Evolutionary conservation across 2,888 invertebrate species (phyloP), one percentile per base, ranked within the genome.

Genomic region (Drosophila lutescens): DNA sequence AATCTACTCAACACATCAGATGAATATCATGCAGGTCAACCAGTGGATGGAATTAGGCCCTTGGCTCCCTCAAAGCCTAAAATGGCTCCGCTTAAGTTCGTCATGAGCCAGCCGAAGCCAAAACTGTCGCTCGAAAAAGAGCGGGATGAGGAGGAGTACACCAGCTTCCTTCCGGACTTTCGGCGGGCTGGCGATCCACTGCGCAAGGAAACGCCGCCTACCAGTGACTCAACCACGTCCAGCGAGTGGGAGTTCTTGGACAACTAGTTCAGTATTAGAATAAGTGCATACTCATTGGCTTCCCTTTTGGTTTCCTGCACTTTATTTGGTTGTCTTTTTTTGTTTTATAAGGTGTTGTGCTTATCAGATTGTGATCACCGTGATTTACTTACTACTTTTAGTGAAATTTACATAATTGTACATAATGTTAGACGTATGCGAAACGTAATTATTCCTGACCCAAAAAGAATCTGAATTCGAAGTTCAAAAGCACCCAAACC

Each of bases 231-330:
- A 4, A 87, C 85, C 46, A 90, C 84, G 20, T 91, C 91, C 26
- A 90, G 89, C 73, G 92, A 92, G 75, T 92, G 92, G 92, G 92
- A 92, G 72, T 90, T 92, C 73, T 74, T 92, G 67, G 90, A 92
- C 73, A 91, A 91, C 59, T 91, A 75, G 89, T 49, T 4, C 40
- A 66, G 78, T 72, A 77, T 80, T 86, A 61, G 40, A 38, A 56
- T 20, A 54, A 55, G 43, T 63, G 20, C 53, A 49, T 49, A 47
- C 47, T 32, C 26, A 44, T 65, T 70, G 26, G 40, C 36, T 54
- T 54, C 46, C 10, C 17, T 38, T 51, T 51, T 6, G 10, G 9
- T 59, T 54, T 41, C 50, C 9, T 32, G 69, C 59, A 53, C 46
- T 59, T 50, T 58, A 20, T 32, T n/a, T 40, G 32, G 32, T 50